These are phyloP conservation scores for Ceratosolen solmsi DNA, from an alignment of 1,140 invertebrate genomes.

Conservation along the genomic window DNA sequence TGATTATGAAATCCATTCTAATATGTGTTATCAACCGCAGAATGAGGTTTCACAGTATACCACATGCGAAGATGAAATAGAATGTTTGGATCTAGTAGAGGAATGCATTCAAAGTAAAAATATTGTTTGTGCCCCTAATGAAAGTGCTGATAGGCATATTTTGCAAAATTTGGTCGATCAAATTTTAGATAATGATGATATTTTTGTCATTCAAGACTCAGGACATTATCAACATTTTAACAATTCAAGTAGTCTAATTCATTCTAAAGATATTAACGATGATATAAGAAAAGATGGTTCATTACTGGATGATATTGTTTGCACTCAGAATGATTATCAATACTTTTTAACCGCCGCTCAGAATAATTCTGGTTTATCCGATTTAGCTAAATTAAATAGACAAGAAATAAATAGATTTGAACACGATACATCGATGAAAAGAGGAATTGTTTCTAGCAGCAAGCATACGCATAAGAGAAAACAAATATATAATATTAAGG, in stretches of 20 bases:
- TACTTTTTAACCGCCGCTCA: not conserved
- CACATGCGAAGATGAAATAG: not conserved
- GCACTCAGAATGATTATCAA: not conserved
- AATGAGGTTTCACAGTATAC: not conserved
- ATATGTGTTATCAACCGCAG: not conserved
- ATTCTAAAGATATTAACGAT: not conserved
- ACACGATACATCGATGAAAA: not conserved
- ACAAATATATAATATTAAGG: slow-evolving; percentile 49
- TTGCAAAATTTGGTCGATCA: slow-evolving; percentile 10
- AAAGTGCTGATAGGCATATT: not conserved
- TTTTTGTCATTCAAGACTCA: not conserved
- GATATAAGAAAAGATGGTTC: not conserved
- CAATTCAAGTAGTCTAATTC: not conserved
- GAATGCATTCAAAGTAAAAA: not conserved
- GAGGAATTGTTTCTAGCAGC: not conserved
- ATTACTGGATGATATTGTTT: not conserved
- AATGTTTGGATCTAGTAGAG: not conserved
- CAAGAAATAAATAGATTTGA: not conserved
- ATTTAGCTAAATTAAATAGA: not conserved
- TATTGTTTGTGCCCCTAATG: not conserved
- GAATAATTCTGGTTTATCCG: not conserved
- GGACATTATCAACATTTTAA: not conserved
- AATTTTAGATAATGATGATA: not conserved
- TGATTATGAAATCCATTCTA: slow-evolving; percentile 32
- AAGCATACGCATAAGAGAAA: slow-evolving; percentile 51